Evolutionary conservation across 30 jellyfish, hydroid and myxozoan genomes (phyloP).

Genomic region (Hydractinia symbiolongicarpus): DNA sequence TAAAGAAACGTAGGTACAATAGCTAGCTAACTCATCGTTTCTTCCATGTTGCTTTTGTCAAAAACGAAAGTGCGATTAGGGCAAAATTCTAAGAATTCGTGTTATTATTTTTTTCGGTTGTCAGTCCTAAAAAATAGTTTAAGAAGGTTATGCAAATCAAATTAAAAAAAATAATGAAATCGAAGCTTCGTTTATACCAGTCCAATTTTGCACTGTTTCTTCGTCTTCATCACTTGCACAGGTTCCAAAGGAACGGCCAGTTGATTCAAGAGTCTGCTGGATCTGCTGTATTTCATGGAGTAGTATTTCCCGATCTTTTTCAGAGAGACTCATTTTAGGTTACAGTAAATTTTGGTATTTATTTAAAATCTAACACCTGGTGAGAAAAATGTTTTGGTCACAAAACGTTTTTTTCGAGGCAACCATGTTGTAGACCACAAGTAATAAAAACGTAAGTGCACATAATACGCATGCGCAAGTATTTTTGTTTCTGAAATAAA

Average conservation of each 20-base stretch:
- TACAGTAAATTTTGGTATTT: background rate
- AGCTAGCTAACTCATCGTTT: too few relatives aligned
- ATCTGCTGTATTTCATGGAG: constrained; percentile 51
- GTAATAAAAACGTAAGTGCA: background rate
- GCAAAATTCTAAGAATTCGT: too few relatives aligned
- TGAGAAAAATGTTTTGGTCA: background rate
- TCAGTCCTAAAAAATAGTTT: too few relatives aligned
- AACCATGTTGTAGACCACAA: background rate
- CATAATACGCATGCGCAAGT: constrained; percentile 1
- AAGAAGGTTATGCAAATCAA: background rate
- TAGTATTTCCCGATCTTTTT: constrained; percentile 46
- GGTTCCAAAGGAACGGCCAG: constrained; percentile 7
- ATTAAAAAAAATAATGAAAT: background rate
- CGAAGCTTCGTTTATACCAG: background rate
- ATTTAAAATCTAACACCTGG: too few relatives aligned
- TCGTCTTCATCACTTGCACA: background rate
- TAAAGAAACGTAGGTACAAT: too few relatives aligned
- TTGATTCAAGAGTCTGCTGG: constrained; percentile 29
- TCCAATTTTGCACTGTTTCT: background rate
- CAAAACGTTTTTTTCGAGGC: background rate
- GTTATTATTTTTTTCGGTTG: too few relatives aligned
- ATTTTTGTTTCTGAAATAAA: too few relatives aligned
- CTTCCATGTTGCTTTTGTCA: too few relatives aligned
- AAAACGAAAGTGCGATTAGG: too few relatives aligned
- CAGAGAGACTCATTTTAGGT: constrained; percentile 32